phyloP scores from a whole-genome alignment of 2,888 invertebrate genomes.

The Drymonia ruficornis region DNA sequence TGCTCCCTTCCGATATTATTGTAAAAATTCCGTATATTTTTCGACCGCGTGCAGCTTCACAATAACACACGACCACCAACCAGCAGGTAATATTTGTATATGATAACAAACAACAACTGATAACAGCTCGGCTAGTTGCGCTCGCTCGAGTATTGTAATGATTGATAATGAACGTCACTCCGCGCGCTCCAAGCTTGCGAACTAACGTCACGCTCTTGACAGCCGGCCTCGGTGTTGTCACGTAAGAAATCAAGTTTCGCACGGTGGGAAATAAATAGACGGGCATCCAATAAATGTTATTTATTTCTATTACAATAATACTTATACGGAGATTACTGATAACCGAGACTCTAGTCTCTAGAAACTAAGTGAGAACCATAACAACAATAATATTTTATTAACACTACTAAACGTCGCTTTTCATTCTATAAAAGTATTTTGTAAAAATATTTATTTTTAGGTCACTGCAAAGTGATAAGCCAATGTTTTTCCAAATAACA shows the following conservation, averaged over 20 bases:
- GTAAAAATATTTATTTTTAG: background rate
- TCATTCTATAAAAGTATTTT: background rate
- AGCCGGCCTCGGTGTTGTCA: constrained; percentile 23
- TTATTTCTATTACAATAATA: constrained; percentile 71
- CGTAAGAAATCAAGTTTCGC: background rate
- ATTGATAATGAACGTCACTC: background rate
- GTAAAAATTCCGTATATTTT: constrained; percentile 1
- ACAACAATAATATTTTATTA: constrained; percentile 32
- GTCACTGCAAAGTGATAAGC: background rate
- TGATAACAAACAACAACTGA: constrained; percentile 24
- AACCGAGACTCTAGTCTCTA: constrained; percentile 37
- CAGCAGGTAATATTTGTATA: constrained; percentile 17
- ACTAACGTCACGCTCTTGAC: constrained; percentile 11
- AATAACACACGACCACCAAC: constrained; percentile 24
- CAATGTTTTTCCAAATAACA: background rate
- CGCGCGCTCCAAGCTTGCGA: too few relatives aligned
- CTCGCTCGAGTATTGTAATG: background rate
- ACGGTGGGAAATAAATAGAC: constrained; percentile 34
- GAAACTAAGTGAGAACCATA: constrained; percentile 37
- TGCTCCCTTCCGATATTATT: constrained; percentile 1
- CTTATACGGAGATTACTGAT: constrained; percentile 63
- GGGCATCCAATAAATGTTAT: constrained; percentile 65
- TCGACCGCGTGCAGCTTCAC: constrained; percentile 2
- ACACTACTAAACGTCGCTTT: background rate
- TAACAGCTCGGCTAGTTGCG: background rate